A percentile compares a stretch with the other conserved stretches of the same genome.
Evolutionary conservation across 2,888 invertebrate species (phyloP).

Genomic region (Rotaria socialis): DNA sequence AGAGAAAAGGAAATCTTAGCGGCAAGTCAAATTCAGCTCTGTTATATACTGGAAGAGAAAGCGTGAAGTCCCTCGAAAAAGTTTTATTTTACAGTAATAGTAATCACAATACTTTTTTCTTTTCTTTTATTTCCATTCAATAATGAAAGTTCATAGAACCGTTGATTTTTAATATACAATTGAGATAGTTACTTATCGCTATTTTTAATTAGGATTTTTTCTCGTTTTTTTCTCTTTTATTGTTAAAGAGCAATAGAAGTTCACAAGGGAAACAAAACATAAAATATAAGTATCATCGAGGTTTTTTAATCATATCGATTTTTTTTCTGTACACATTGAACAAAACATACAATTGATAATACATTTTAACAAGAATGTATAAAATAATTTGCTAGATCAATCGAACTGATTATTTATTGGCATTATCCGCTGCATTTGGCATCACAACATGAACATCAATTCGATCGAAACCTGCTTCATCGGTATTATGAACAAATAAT

Average conservation of each 20-base stretch:
- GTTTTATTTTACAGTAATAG: too few species aligned
- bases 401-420: neutral
- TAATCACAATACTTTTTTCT: too few species aligned
- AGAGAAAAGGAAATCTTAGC: too few species aligned
- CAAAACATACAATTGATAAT: neutral
- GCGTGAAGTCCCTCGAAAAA: too few species aligned
- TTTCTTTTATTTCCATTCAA: too few species aligned
- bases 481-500: constrained; percentile 10
- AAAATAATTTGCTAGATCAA: neutral
- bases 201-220: too few species aligned
- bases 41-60: too few species aligned
- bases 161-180: too few species aligned
- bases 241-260: neutral
- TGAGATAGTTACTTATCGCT: too few species aligned
- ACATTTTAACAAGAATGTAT: neutral
- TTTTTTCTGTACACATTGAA: neutral
- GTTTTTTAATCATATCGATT: neutral
- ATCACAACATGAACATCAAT: constrained; percentile 15
- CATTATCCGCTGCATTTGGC: neutral
- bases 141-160: too few species aligned
- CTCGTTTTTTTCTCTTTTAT: neutral
- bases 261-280: neutral
- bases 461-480: neutral
- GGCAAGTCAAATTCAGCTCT: too few species aligned
- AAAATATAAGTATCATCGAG: neutral